A percentile compares a stretch with the other conserved stretches of the same genome.
phyloP scores from a whole-genome alignment of 1,140 invertebrate species.

The Maniola jurtina region DNA sequence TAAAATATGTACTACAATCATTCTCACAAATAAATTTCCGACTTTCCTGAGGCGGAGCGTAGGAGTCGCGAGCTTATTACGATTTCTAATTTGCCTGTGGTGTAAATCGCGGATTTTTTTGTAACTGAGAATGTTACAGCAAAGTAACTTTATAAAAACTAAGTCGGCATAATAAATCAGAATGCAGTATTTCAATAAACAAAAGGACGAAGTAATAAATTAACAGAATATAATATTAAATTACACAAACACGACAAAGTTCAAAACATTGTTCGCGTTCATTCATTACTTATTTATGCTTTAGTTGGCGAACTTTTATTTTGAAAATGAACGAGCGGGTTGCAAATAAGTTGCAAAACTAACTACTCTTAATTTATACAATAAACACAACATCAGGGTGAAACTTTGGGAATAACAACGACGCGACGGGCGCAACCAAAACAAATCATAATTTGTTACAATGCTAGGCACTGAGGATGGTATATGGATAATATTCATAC shows the following conservation, averaged over 20 bases:
- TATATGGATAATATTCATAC: not conserved
- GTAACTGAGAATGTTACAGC: no score
- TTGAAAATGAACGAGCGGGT: not conserved
- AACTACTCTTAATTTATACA: conserved; percentile 14
- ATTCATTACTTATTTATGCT: conserved; percentile 11
- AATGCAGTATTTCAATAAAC: not conserved
- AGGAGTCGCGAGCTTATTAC: no score
- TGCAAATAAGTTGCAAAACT: conserved; percentile 12
- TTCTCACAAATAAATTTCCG: no score
- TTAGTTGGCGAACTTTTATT: conserved; percentile 10
- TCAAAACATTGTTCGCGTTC: conserved; percentile 5
- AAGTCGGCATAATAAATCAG: no score
- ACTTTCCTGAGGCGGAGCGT: no score
- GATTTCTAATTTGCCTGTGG: no score
- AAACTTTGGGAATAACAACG: conserved; percentile 14
- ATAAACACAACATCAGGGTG: conserved; percentile 11
- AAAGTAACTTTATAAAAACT: no score
- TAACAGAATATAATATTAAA: not conserved
- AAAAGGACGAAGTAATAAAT: not conserved
- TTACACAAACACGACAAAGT: conserved; percentile 1
- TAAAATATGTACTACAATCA: no score
- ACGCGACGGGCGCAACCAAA: conserved; percentile 1
- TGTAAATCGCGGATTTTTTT: no score
- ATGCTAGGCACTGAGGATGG: not conserved
- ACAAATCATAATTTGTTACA: conserved; percentile 9